These are phyloP conservation scores for Hassar affinis DNA, from an alignment of 2,113 vertebrate genomes.

Conservation along the genomic window DNA sequence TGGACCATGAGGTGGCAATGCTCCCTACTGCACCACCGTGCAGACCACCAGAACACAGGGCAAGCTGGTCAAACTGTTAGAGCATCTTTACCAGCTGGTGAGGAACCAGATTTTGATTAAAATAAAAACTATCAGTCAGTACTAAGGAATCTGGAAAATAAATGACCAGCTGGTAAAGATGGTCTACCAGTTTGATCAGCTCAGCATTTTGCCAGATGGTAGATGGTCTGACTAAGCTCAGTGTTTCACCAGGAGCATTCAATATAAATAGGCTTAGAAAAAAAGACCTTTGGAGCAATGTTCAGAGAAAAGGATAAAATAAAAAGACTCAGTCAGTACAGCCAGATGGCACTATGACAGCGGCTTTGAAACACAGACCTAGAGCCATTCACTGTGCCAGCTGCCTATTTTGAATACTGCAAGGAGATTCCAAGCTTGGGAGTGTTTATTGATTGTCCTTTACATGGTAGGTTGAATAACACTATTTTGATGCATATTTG, in stretches of 20 bases:
- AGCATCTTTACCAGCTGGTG: background rate
- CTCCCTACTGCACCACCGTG: too few relatives aligned
- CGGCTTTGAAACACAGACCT: background rate
- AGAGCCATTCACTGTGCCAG: background rate
- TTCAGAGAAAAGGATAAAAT: background rate
- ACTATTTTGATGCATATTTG: background rate
- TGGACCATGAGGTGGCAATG: too few relatives aligned
- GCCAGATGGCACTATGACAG: constrained; percentile 10
- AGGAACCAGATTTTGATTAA: background rate
- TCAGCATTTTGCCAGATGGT: background rate
- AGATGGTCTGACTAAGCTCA: background rate
- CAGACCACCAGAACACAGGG: background rate
- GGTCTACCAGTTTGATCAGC: background rate
- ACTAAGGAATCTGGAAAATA: background rate
- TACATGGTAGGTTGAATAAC: background rate
- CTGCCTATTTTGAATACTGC: constrained; percentile 1
- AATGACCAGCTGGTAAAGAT: background rate
- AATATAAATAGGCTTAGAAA: background rate
- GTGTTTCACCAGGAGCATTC: background rate
- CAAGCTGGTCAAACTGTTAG: background rate
- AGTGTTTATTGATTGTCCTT: background rate
- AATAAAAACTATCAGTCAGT: background rate
- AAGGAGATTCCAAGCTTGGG: background rate
- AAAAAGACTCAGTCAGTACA: background rate
- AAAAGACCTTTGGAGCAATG: background rate